Percentiles rank a stretch among this genome's conserved stretches.
These are phyloP conservation scores for Drosophila pseudotakahashii DNA, from an alignment of 2,888 invertebrate species.

Conservation along the genomic window DNA sequence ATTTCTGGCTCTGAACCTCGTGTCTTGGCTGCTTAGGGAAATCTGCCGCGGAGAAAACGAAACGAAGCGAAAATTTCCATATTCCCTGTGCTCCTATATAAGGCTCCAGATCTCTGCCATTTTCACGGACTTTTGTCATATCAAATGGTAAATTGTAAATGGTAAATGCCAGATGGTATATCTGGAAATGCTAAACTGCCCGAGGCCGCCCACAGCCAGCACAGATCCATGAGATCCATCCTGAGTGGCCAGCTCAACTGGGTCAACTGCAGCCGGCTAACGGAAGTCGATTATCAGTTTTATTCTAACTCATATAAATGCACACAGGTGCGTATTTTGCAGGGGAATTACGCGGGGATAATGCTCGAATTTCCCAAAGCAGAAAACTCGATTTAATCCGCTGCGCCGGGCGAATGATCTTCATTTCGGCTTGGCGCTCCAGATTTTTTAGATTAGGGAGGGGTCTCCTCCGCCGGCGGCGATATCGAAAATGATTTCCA, in stretches of 20 bases:
- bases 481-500: slow-evolving; percentile 63
- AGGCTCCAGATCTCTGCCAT: slow-evolving; percentile 53
- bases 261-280: slow-evolving; percentile 58
- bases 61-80: slow-evolving; percentile 65
- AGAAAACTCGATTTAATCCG: slow-evolving; percentile 37
- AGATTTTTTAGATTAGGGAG: slow-evolving; percentile 36
- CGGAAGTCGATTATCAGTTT: slow-evolving; percentile 52
- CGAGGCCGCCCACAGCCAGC: slow-evolving; percentile 46
- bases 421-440: slow-evolving; percentile 40
- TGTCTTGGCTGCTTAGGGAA: slow-evolving; percentile 54
- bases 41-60: slow-evolving; percentile 38
- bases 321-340: slow-evolving; percentile 37
- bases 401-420: slow-evolving; percentile 39
- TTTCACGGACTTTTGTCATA: slow-evolving; percentile 57
- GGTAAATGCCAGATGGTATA: slow-evolving; percentile 6
- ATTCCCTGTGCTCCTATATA: slow-evolving; percentile 48
- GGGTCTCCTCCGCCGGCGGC: slow-evolving; percentile 52
- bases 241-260: slow-evolving; percentile 44
- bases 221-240: slow-evolving; percentile 32
- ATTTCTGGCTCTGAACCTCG: slow-evolving; percentile 55
- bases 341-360: slow-evolving; percentile 18
- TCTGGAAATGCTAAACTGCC: slow-evolving; percentile 16
- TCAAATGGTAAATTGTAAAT: slow-evolving; percentile 19
- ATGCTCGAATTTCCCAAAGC: slow-evolving; percentile 25
- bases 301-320: slow-evolving; percentile 46